Conservation (phyloP, 2,797 vertebrate genomes). For the Sebastes nivosus region DNA sequence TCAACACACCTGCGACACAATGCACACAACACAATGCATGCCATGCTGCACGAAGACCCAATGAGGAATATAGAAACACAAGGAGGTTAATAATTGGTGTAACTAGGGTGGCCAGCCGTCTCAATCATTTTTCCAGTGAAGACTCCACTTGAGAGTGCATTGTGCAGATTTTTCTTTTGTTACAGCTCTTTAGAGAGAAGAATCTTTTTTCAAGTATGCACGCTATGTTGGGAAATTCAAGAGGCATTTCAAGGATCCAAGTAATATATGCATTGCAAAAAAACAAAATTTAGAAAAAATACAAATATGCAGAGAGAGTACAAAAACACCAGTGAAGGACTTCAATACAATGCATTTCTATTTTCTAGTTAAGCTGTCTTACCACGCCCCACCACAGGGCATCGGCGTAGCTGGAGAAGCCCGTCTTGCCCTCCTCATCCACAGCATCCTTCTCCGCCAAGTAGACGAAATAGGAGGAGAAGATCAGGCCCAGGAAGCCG, state of each 20-base stretch:
- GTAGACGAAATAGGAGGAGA: conserved; percentile 94
- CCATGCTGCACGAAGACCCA: conserved; percentile 19
- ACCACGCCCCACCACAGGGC: conserved; percentile 96
- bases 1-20: conserved; percentile 40
- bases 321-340: not conserved
- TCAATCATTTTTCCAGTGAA: conserved; percentile 5
- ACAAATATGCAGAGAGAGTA: not conserved
- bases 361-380: conserved; percentile 61
- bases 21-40: conserved; percentile 9
- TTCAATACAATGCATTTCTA: not conserved
- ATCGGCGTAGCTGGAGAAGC: conserved; percentile 92
- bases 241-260: conserved; percentile 7
- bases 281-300: not conserved
- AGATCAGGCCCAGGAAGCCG: conserved; percentile 92
- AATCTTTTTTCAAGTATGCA: conserved; percentile 20
- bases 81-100: conserved; percentile 38
- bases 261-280: conserved; percentile 15
- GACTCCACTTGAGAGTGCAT: conserved; percentile 24
- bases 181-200: conserved; percentile 1
- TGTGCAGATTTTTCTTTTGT: conserved; percentile 31
- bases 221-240: not conserved
- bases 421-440: conserved; percentile 89
- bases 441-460: conserved; percentile 92
- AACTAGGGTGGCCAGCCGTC: conserved; percentile 26
- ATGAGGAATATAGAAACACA: conserved; percentile 38